These are phyloP conservation scores for Grallaria varia DNA, from an alignment of 2,113 vertebrate genomes.

Conservation along the genomic window DNA sequence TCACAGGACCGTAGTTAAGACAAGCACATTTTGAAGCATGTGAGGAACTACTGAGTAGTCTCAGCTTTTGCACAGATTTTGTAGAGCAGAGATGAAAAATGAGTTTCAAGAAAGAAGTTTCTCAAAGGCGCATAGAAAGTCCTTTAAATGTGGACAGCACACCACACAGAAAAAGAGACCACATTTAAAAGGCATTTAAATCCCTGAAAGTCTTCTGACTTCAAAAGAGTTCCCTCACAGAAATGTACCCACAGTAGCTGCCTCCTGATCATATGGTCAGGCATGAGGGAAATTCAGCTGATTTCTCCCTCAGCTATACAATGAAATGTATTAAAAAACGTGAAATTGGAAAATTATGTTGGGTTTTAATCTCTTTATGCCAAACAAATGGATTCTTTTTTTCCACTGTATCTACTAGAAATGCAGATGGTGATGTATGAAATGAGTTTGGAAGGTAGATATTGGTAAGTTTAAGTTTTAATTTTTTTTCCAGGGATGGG, in stretches of 20 bases:
- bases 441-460: neutral
- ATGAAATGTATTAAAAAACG: neutral
- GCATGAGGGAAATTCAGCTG: constrained; percentile 51
- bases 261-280: constrained; percentile 38
- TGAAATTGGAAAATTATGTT: neutral
- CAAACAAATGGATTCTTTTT: neutral
- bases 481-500: neutral
- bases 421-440: neutral
- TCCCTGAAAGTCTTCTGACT: constrained; percentile 11
- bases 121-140: constrained; percentile 12
- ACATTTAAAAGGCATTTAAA: constrained; percentile 57
- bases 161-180: constrained; percentile 47
- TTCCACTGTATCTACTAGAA: neutral
- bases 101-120: neutral
- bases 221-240: constrained; percentile 15
- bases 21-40: neutral
- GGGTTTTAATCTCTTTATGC: neutral
- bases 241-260: neutral
- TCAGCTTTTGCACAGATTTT: neutral
- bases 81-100: neutral
- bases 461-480: neutral
- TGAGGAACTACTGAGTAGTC: neutral
- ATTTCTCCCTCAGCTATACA: constrained; percentile 23
- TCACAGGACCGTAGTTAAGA: constrained; percentile 24
- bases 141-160: neutral